A percentile compares a stretch with the other conserved stretches of the same genome.
phyloP scores from a whole-genome alignment of 2,888 invertebrate genomes.

The Phengaris alcon region DNA sequence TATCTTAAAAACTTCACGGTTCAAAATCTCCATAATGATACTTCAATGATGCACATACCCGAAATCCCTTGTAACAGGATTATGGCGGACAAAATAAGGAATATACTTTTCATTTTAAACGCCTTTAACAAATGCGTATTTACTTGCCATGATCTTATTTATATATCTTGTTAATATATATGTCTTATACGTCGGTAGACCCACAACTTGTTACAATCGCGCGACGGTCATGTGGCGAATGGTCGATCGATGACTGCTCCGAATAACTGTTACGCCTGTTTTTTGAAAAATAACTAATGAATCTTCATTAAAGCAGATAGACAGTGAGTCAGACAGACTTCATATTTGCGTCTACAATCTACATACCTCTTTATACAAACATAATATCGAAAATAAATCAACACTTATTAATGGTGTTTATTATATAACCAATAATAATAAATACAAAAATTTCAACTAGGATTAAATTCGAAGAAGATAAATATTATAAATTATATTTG shows the following conservation, averaged over 20 bases:
- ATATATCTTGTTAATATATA: conserved; percentile 16
- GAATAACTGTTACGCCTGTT: neutral
- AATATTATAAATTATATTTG: too few species aligned
- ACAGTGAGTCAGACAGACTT: neutral
- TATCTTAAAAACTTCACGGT: neutral
- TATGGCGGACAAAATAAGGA: conserved; percentile 17
- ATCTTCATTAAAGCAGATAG: neutral
- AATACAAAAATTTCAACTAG: too few species aligned
- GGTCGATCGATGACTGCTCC: neutral
- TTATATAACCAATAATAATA: too few species aligned
- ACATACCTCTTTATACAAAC: too few species aligned
- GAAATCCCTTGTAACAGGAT: neutral
- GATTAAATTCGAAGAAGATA: too few species aligned
- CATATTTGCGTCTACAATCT: too few species aligned
- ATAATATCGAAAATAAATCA: too few species aligned
- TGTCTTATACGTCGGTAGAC: neutral
- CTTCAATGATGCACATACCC: conserved; percentile 19
- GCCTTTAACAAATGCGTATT: conserved; percentile 22
- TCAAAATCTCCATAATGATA: neutral
- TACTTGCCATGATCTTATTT: conserved; percentile 10
- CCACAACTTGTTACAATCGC: neutral
- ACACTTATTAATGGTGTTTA: too few species aligned
- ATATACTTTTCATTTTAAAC: conserved; percentile 25
- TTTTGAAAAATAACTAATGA: neutral
- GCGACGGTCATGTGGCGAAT: neutral